These are phyloP conservation scores for Diogma glabrata DNA, from an alignment of 2,888 invertebrate genomes.

Conservation along the genomic window DNA sequence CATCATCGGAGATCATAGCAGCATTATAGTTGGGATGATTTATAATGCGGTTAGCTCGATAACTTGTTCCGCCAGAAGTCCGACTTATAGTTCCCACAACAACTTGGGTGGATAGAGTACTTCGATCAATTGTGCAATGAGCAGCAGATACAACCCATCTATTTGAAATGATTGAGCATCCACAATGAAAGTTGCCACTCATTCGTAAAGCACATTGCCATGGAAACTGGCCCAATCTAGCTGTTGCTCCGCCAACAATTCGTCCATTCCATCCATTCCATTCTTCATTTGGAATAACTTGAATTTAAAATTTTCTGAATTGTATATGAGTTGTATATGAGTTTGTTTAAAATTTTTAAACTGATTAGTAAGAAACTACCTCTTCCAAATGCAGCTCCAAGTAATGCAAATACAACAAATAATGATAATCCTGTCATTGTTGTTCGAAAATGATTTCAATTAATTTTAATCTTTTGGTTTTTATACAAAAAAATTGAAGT, in stretches of 20 bases:
- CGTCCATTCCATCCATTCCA: conserved; percentile 13
- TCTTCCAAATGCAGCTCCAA: too few species aligned
- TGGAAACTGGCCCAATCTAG: conserved; percentile 11
- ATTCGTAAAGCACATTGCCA: conserved; percentile 10
- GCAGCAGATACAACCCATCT: conserved; percentile 4
- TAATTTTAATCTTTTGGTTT: too few species aligned
- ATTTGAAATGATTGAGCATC: background rate
- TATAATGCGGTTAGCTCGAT: conserved; percentile 2
- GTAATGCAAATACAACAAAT: too few species aligned
- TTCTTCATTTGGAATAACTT: too few species aligned
- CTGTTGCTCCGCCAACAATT: conserved; percentile 13
- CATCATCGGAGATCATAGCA: conserved; percentile 13
- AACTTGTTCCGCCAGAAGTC: background rate
- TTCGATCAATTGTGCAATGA: background rate
- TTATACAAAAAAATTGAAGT: too few species aligned
- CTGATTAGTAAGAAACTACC: too few species aligned
- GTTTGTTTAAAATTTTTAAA: too few species aligned
- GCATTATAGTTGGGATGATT: conserved; percentile 14
- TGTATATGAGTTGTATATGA: too few species aligned
- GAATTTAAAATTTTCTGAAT: too few species aligned
- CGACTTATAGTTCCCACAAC: background rate
- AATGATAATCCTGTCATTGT: too few species aligned
- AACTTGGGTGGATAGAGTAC: background rate
- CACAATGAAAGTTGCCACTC: conserved; percentile 7
- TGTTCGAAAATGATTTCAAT: too few species aligned